Evolutionary conservation across 2,113 vertebrate species (phyloP), one percentile per base, ranked within the genome.

Genomic region (Hystrix cristata): DNA sequence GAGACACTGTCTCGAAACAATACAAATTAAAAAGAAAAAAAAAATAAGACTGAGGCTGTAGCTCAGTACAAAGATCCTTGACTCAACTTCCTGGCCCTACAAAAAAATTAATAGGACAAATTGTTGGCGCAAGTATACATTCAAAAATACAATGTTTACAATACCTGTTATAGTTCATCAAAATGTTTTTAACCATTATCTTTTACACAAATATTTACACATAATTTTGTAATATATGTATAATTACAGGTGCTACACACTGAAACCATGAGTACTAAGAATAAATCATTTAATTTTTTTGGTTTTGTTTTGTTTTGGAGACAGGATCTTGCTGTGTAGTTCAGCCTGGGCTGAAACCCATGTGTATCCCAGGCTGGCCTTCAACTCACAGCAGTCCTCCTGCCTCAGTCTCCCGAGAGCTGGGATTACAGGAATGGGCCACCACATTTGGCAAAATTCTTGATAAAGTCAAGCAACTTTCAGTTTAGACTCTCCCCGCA

Each of bases 131-230:
- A 74, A 87, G 34, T 51, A 78, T 34, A 82, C 18, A 38, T 78
- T 89, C 9, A 91, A 82, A 71, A 79, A 76, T 64, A 90, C 31
- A 14, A 46, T 27, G 96, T 95, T 97, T 74, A 79, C 0, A 91
- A 80, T 46, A 55, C 43, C 21, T 78, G 25, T 84, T 69, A 31
- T 23, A 91, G 51, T 67, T 23, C 12, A 86, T 51, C 29, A 81
- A 48, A 43, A 71, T 38, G 1, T 71, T 94, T 86, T 94, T 80
- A 69, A 95, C 67, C 4, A 84, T 83, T 88, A 46, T 13, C 48
- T 87, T 7, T 0, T 72, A 79, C 89, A 84, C 38, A 84, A 69
- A 79, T 92, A 7, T 87, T 87, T 55, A 62, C 5, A 87, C 8
- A 57, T 69, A 81, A 13, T 67, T 91, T 85, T 90, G 14, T 38